Evolutionary conservation across 2,888 invertebrate genomes (phyloP), one percentile per base, ranked within the genome.

Genomic region (Conistra vaccinii): DNA sequence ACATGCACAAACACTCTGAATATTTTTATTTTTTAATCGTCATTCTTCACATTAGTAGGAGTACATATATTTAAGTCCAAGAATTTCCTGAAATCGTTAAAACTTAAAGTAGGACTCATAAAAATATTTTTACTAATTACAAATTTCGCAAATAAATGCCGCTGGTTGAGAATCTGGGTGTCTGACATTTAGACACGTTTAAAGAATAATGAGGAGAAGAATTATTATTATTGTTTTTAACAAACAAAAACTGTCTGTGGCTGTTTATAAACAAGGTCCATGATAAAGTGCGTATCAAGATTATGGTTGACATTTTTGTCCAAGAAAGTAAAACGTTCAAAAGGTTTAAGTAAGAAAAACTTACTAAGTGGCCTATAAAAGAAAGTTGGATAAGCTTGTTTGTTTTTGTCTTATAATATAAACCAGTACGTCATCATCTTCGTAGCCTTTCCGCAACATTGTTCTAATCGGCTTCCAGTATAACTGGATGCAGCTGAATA

Each of bases 121-220:
- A 66, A 81, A 63, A 62, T 71, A 69, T 73, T 87, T 73, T 87
- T 69, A 10, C 61, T 73, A 70, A 78, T 87, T 78, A 85, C 26
- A 66, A 65, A 80, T 73, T 75, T 63, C 60, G 60, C 53, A 73
- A 81, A 48, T 48, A 48, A 51, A 76, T 74, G 66, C 42, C 75
- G 58, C 12, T 42, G 20, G 17, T 51, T 55, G n/a, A 61, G 69
- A 79, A 68, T 51, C 57, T 10, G 32, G 29, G 29, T 14, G 32
- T 53, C 62, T 76, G 87, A 80, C 83, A 80, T 85, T 87, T 73
- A 74, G 83, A 73, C 58, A 53, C 58, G 35, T 66, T 69, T 69
- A 72, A 76, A 75, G 14, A 57, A 60, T 73, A 73, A 83, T 60
- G 57, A 68, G 61, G 53, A 66, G 68, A 62, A 45, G 63, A 79